A percentile compares a stretch with the other conserved stretches of the same genome.
These are phyloP conservation scores for Drosophila albomicans DNA, from an alignment of 1,140 invertebrate species.

Conservation along the genomic window DNA sequence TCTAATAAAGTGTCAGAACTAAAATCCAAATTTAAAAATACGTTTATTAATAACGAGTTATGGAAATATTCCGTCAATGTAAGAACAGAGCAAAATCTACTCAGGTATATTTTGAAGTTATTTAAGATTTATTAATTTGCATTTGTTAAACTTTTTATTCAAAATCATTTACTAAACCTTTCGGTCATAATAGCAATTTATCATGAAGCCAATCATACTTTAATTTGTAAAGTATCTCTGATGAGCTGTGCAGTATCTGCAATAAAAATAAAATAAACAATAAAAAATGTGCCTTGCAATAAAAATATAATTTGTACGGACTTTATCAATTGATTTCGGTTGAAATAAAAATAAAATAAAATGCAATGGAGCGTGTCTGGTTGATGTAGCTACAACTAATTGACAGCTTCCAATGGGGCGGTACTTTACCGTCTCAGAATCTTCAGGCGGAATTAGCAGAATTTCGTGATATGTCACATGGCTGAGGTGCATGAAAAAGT, in stretches of 20 bases:
- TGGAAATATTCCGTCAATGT: too few relatives aligned
- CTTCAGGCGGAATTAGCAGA: constrained; percentile 56
- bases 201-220: too few relatives aligned
- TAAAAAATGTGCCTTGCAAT: neutral
- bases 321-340: constrained; percentile 34
- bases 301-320: constrained; percentile 17
- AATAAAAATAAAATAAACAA: constrained; percentile 27
- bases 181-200: too few relatives aligned
- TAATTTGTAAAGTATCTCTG: too few relatives aligned
- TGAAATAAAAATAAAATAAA: neutral
- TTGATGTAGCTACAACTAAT: constrained; percentile 71
- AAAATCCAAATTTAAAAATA: too few relatives aligned
- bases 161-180: too few relatives aligned
- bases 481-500: constrained; percentile 53
- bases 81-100: too few relatives aligned
- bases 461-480: constrained; percentile 80
- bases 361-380: constrained; percentile 30
- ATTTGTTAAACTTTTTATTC: too few relatives aligned
- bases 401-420: constrained; percentile 65
- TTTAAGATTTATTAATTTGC: too few relatives aligned
- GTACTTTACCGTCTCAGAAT: neutral
- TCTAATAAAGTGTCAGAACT: too few relatives aligned
- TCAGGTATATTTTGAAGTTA: too few relatives aligned
- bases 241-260: neutral
- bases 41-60: too few relatives aligned